Evolutionary conservation across 1,140 invertebrate genomes (phyloP), one percentile per base, ranked within the genome.

Genomic region (Neotoxoptera formosana): DNA sequence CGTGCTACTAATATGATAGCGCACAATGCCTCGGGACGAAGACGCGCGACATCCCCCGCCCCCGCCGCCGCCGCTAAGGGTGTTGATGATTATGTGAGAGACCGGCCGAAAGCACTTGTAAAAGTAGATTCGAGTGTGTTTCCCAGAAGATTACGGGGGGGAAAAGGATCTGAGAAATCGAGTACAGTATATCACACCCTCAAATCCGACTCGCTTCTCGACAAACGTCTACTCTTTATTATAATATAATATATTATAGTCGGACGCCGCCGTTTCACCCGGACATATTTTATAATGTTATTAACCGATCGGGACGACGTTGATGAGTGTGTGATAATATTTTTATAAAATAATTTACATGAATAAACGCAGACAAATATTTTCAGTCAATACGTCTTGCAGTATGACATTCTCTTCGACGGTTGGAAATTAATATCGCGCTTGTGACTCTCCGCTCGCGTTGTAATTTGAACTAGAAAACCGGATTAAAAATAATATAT

Each of bases 91-190:
- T 93, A 45, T 56, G 34, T 83, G 81, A 84, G 48, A 53, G 48
- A 84, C 45, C 90, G 30, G 20, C n/a, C 45, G 14, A 81, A 92
- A 83, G 67, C 34, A 83, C 47, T 92, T 25, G 91, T 83, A 51
- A 83, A 90, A 92, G 76, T 48, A 47, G 76, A 48, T 2, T 92
- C 76, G n/a, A 92, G 91, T 84, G 81, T 47, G 76, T 93, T 53
- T 93, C 47, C 23, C 48, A n/a, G 36, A 41, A 84, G 91, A 84
- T 93, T 93, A 83, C 47, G 91, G 76, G n/a, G 4, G 1, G n/a
- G 9, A 21, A n/a, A n/a, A 36, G 36, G 67, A 83, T 34, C 21
- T 47, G n/a, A 76, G 21, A 47, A 83, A 51, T 41, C 47, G 90
- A 41, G 41, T 30, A 91, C 25, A 91, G 34, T 81, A 76, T n/a